phyloP scores from a whole-genome alignment of 2,113 vertebrate species.

The Catharus minimus region DNA sequence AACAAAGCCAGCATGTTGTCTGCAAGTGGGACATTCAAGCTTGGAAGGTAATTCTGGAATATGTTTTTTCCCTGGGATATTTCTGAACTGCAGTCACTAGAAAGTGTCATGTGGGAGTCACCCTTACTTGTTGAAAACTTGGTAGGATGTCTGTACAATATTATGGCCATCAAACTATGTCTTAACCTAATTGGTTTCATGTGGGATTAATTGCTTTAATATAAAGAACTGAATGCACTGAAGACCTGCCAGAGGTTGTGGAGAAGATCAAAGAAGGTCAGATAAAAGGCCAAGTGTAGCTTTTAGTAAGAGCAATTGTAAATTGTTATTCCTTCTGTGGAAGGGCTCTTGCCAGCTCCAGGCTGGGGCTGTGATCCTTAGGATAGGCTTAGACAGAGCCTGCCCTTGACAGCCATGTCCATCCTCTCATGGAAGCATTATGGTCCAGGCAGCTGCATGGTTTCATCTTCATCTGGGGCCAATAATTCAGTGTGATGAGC shows the following conservation, averaged over 20 bases:
- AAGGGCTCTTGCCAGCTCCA: neutral
- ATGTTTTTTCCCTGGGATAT: conserved; percentile 23
- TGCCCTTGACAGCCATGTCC: neutral
- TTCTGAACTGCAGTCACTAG: conserved; percentile 43
- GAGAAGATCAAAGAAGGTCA: conserved; percentile 28
- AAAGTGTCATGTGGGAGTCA: conserved; percentile 53
- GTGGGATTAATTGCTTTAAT: conserved; percentile 24
- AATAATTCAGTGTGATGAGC: neutral
- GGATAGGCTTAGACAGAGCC: neutral
- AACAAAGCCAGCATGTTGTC: conserved; percentile 12
- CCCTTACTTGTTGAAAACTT: conserved; percentile 52
- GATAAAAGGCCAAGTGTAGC: conserved; percentile 16
- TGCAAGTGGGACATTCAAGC: neutral
- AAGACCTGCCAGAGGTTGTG: conserved; percentile 39
- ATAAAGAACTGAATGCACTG: conserved; percentile 42
- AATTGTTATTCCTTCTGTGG: neutral
- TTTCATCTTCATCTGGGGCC: neutral
- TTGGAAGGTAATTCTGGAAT: neutral
- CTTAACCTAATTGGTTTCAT: conserved; percentile 44
- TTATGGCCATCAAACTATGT: conserved; percentile 28
- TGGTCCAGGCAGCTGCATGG: neutral
- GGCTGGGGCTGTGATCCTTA: neutral
- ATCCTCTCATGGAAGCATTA: neutral
- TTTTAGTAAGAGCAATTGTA: neutral
- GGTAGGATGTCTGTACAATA: conserved; percentile 3